A percentile compares a stretch with the other conserved stretches of the same genome.
phyloP scores from a whole-genome alignment of 2,113 vertebrate species.

The Syngnathus typhle region DNA sequence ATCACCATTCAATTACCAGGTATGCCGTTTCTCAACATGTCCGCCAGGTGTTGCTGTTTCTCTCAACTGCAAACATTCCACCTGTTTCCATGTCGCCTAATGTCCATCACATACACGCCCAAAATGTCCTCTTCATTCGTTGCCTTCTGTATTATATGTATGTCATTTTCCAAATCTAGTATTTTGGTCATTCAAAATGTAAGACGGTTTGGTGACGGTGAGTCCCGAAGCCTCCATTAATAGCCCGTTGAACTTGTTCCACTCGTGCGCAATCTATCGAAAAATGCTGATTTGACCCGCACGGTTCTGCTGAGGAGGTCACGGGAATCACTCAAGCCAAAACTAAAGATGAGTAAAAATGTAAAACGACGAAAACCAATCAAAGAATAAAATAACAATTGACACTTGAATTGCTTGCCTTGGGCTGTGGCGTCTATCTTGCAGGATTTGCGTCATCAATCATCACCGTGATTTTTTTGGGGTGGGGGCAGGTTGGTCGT shows the following conservation, averaged over 20 bases:
- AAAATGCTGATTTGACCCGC: not conserved
- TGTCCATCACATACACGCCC: not conserved
- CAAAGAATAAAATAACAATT: not conserved
- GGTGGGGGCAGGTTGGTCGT: not conserved
- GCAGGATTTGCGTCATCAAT: not conserved
- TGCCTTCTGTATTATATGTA: too few species aligned
- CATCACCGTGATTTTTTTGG: not conserved
- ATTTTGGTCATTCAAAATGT: too few species aligned
- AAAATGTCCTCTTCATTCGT: not conserved
- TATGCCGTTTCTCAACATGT: conserved; percentile 1
- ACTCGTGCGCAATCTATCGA: not conserved
- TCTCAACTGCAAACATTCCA: conserved; percentile 5
- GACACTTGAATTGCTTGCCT: not conserved
- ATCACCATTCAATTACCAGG: not conserved
- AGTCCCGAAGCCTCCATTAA: too few species aligned
- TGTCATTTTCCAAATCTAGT: too few species aligned
- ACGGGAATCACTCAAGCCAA: not conserved
- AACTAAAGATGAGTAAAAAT: too few species aligned
- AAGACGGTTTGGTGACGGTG: too few species aligned
- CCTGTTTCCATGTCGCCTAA: conserved; percentile 15
- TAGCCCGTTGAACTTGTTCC: too few species aligned
- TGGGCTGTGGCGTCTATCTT: not conserved
- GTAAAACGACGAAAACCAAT: too few species aligned
- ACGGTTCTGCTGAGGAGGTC: not conserved
- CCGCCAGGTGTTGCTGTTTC: conserved; percentile 27